phyloP scores from a whole-genome alignment of 1,140 invertebrate genomes.

The Lepidostoma basale region DNA sequence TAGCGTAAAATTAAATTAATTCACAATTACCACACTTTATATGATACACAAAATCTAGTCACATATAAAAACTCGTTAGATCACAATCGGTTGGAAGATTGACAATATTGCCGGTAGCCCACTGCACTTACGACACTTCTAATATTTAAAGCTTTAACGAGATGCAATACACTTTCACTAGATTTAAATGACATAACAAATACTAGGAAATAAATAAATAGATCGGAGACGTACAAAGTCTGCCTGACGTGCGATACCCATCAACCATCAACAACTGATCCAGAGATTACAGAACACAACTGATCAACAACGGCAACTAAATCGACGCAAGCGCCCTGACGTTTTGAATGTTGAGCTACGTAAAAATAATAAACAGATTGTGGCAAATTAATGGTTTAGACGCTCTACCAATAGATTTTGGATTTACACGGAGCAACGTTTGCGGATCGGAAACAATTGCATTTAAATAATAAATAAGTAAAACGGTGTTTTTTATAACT shows the following conservation, averaged over 20 bases:
- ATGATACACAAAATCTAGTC: conserved; percentile 14
- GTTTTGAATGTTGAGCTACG: neutral
- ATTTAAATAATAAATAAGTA: no score
- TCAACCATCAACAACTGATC: no score
- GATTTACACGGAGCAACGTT: no score
- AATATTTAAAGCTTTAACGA: neutral
- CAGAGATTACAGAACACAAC: no score
- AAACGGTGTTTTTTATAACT: no score
- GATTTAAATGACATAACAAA: conserved; percentile 28
- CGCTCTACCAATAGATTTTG: no score
- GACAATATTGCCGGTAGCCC: conserved; percentile 1
- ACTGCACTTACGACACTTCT: neutral
- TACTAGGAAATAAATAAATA: conserved; percentile 24
- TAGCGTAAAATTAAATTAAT: conserved; percentile 11
- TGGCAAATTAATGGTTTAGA: no score
- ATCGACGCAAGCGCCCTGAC: conserved; percentile 28
- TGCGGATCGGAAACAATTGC: no score
- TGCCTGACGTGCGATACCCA: conserved; percentile 5
- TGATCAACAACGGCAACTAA: neutral
- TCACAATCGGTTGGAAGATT: neutral
- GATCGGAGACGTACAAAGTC: neutral
- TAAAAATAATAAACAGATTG: neutral
- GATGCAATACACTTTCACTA: conserved; percentile 22
- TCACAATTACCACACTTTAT: conserved; percentile 21
- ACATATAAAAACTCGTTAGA: conserved; percentile 13